A percentile compares a stretch with the other conserved stretches of the same genome.
Conservation (phyloP, 2,888 invertebrate genomes). For the Colletes collaris region DNA sequence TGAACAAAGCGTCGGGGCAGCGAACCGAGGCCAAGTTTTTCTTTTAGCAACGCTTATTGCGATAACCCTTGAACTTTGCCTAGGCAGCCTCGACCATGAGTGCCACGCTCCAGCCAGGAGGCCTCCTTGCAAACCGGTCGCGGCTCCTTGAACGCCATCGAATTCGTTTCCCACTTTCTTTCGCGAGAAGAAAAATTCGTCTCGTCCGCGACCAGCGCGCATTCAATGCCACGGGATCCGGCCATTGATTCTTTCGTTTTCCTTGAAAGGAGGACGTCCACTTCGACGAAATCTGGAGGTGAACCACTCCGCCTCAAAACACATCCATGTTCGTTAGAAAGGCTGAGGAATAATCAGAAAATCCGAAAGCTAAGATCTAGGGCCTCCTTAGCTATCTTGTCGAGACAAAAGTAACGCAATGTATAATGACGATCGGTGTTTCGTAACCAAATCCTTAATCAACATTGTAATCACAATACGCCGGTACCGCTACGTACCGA, state of each 20-base stretch:
- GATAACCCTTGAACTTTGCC: constrained; percentile 43
- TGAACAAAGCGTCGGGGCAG: not conserved
- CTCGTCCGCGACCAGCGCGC: not conserved
- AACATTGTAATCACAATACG: no score
- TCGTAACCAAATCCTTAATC: no score
- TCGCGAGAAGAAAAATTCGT: not conserved
- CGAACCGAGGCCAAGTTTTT: not conserved
- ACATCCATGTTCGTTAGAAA: no score
- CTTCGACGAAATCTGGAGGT: no score
- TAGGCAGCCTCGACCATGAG: constrained; percentile 76
- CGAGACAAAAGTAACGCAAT: no score
- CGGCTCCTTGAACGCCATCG: not conserved
- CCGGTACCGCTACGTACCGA: no score
- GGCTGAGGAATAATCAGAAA: no score
- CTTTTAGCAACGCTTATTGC: constrained; percentile 10
- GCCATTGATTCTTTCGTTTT: not conserved
- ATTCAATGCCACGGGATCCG: not conserved
- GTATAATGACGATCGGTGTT: no score
- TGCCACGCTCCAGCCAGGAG: constrained; percentile 61
- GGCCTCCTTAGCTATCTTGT: no score
- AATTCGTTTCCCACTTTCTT: constrained; percentile 1
- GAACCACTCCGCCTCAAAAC: no score
- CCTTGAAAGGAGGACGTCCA: not conserved
- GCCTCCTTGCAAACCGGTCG: constrained; percentile 74
- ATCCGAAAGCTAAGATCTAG: no score